These are phyloP conservation scores for Leptinotarsa undecemlineata DNA, from an alignment of 1,140 invertebrate genomes.

Conservation along the genomic window DNA sequence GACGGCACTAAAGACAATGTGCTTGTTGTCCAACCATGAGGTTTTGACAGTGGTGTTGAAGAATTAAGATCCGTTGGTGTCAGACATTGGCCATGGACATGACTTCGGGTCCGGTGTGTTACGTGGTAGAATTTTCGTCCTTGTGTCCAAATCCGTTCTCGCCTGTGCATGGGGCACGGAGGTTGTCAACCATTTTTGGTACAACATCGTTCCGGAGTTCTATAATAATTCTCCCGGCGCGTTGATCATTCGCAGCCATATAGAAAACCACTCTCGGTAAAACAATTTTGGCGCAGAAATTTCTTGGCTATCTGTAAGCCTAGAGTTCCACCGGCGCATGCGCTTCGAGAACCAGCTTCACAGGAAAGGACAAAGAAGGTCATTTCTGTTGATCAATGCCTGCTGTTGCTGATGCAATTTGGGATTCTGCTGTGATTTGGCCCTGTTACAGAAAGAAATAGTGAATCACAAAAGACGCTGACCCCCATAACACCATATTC, in stretches of 20 bases:
- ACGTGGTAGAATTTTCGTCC: slow-evolving; percentile 94
- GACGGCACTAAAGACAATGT: slow-evolving; percentile 96
- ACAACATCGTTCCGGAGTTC: slow-evolving; percentile 79
- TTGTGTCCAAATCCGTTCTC: slow-evolving; percentile 95
- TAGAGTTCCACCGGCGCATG: slow-evolving; percentile 46
- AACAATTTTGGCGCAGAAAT: no score
- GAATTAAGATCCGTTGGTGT: slow-evolving; percentile 98
- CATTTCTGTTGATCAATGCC: slow-evolving; percentile 41
- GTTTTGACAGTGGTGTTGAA: slow-evolving; percentile 96
- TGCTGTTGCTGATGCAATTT: no score
- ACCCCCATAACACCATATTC: no score
- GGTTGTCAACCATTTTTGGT: slow-evolving; percentile 94
- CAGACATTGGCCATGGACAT: slow-evolving; percentile 95
- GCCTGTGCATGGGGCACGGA: slow-evolving; percentile 89
- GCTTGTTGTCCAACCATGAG: slow-evolving; percentile 93
- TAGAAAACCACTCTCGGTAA: no score
- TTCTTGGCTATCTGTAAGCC: slow-evolving; percentile 22
- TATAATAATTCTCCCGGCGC: no score
- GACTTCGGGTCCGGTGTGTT: slow-evolving; percentile 89
- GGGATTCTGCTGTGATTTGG: no score
- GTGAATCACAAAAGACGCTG: no score
- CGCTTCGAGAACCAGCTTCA: slow-evolving; percentile 46
- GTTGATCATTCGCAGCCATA: no score
- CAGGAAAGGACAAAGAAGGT: slow-evolving; percentile 51
- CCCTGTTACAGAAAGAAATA: no score